Evolutionary conservation across 2,888 invertebrate species (phyloP).

Genomic region (Hecatera dysodea): DNA sequence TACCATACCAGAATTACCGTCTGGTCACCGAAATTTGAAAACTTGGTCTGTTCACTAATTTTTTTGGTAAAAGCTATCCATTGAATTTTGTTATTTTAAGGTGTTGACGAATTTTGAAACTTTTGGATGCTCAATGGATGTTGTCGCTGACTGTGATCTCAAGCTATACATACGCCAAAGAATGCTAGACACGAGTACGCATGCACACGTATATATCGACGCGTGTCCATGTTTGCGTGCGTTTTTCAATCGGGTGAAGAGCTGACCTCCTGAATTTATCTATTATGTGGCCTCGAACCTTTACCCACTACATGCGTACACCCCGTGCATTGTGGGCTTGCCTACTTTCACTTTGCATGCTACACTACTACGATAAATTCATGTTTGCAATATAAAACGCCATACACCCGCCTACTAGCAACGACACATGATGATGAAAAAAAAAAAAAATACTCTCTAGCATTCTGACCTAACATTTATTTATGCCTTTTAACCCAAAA

Average conservation of each 20-base stretch:
- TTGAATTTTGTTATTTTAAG: too few relatives aligned
- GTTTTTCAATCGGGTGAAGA: not conserved
- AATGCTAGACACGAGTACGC: not conserved
- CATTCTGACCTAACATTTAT: slow-evolving; percentile 30
- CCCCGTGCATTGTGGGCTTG: slow-evolving; percentile 46
- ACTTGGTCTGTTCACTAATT: too few relatives aligned
- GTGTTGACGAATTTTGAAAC: too few relatives aligned
- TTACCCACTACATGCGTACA: slow-evolving; percentile 46
- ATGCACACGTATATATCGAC: slow-evolving; percentile 1
- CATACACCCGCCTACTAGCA: slow-evolving; percentile 21
- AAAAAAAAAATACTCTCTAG: slow-evolving; percentile 47
- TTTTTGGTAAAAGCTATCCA: too few relatives aligned
- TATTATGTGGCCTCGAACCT: slow-evolving; percentile 26
- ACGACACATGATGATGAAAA: slow-evolving; percentile 33
- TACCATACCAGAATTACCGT: too few relatives aligned
- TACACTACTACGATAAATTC: slow-evolving; percentile 49
- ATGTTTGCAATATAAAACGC: slow-evolving; percentile 37
- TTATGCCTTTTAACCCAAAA: slow-evolving; percentile 3
- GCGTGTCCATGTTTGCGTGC: not conserved
- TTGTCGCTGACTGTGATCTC: too few relatives aligned
- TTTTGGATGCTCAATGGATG: too few relatives aligned
- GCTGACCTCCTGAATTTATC: not conserved
- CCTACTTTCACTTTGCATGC: slow-evolving; percentile 58
- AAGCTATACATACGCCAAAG: not conserved
- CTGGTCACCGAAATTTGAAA: too few relatives aligned